phyloP scores from a whole-genome alignment of 2,113 vertebrate species.

The Gallinago undulata region DNA sequence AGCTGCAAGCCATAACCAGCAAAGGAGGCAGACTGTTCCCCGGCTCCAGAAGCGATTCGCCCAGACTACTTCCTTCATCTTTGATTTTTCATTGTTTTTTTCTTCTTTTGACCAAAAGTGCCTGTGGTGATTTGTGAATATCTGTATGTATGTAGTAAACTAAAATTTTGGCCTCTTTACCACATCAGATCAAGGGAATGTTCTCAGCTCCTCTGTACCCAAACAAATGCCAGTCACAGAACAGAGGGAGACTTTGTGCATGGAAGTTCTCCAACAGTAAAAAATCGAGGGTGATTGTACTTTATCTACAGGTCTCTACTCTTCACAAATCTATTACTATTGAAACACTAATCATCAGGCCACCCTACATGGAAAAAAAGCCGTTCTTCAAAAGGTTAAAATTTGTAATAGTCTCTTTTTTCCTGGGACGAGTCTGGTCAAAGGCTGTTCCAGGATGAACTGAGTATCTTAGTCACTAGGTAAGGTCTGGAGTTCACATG shows the following conservation, averaged over 20 bases:
- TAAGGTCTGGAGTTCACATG: not conserved
- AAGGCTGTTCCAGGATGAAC: not conserved
- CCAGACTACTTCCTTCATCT: not conserved
- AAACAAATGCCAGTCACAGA: not conserved
- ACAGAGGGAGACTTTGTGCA: not conserved
- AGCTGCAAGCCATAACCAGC: not conserved
- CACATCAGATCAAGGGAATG: not conserved
- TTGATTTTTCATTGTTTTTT: not conserved
- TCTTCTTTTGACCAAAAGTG: not conserved
- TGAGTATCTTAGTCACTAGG: not conserved
- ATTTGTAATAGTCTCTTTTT: not conserved
- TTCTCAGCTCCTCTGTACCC: not conserved
- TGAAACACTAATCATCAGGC: not conserved
- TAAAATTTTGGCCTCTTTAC: not conserved
- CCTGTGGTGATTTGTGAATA: not conserved
- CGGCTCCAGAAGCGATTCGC: not conserved
- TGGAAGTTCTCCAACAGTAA: not conserved
- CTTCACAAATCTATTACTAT: not conserved
- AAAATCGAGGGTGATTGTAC: not conserved
- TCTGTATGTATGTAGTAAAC: not conserved
- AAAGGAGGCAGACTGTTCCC: not conserved
- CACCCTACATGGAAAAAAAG: not conserved
- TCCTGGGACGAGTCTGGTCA: not conserved
- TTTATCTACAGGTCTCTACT: not conserved
- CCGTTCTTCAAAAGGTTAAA: not conserved